Percentiles rank a stretch among this genome's conserved stretches.
These are phyloP conservation scores for Gambusia yucatana DNA, from an alignment of 2,797 vertebrate genomes.

Conservation along the genomic window DNA sequence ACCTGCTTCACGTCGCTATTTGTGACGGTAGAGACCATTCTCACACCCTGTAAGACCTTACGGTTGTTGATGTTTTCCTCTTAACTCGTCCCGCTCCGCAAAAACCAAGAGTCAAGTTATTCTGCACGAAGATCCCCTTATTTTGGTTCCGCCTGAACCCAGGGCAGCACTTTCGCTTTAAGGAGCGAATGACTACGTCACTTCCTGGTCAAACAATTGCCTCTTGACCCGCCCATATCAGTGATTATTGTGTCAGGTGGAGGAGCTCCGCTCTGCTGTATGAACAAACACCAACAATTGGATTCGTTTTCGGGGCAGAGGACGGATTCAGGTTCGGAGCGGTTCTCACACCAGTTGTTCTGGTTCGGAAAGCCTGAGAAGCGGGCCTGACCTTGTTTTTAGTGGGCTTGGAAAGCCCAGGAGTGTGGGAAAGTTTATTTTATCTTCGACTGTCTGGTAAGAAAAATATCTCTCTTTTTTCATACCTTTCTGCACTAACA, in stretches of 20 bases:
- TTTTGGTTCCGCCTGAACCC: slow-evolving; percentile 29
- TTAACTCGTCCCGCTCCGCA: neutral
- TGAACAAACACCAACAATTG: neutral
- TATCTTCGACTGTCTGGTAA: slow-evolving; percentile 47
- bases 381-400: neutral
- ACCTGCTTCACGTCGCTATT: slow-evolving; percentile 66
- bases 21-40: slow-evolving; percentile 58
- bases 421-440: slow-evolving; percentile 50
- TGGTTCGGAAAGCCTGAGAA: neutral
- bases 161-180: slow-evolving; percentile 13
- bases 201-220: slow-evolving; percentile 33
- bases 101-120: neutral
- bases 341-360: neutral
- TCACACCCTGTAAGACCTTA: neutral
- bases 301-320: neutral
- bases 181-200: slow-evolving; percentile 52
- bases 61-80: too few relatives aligned
- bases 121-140: neutral
- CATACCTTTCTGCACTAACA: neutral
- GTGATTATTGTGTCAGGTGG: slow-evolving; percentile 41
- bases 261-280: slow-evolving; percentile 2
- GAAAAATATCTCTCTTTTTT: slow-evolving; percentile 5
- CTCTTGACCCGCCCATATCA: slow-evolving; percentile 47
- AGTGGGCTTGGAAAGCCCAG: neutral
- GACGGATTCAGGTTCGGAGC: neutral